Conservation (phyloP, 2,888 invertebrate genomes). For the Lycophotia porphyrea region DNA sequence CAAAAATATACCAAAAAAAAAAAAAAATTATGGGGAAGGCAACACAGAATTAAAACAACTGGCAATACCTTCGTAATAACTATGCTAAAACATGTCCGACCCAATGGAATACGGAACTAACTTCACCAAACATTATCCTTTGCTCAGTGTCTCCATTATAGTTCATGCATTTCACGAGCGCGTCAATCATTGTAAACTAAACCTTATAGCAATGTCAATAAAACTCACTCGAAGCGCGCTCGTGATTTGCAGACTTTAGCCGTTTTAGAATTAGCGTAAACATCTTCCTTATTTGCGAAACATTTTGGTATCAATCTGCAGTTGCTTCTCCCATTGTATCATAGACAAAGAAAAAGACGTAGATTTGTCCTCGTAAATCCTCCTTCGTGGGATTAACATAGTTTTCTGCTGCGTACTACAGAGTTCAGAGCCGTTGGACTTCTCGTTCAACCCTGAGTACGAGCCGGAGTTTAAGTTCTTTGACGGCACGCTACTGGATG, state of each 20-base stretch:
- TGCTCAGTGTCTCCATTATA: slow-evolving; percentile 37
- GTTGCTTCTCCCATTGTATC: slow-evolving; percentile 55
- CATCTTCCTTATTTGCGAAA: slow-evolving; percentile 50
- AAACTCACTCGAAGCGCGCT: slow-evolving; percentile 11
- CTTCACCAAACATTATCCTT: slow-evolving; percentile 37
- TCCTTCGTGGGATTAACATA: slow-evolving; percentile 28
- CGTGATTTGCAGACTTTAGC: slow-evolving; percentile 25
- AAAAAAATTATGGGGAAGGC: slow-evolving; percentile 48
- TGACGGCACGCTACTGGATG: slow-evolving; percentile 95
- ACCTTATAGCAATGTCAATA: slow-evolving; percentile 32
- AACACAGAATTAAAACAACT: slow-evolving; percentile 42
- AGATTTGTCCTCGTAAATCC: slow-evolving; percentile 57
- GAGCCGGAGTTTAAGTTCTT: slow-evolving; percentile 98
- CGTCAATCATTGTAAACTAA: slow-evolving; percentile 36
- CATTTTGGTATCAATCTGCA: slow-evolving; percentile 44
- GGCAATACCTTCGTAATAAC: slow-evolving; percentile 37
- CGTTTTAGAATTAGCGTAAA: slow-evolving; percentile 46
- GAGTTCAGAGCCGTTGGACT: slow-evolving; percentile 95
- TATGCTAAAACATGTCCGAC: slow-evolving; percentile 30
- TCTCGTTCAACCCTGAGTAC: slow-evolving; percentile 97
- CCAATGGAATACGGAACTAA: slow-evolving; percentile 17
- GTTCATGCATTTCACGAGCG: slow-evolving; percentile 33
- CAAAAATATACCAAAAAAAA: too few species aligned
- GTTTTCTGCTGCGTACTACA: slow-evolving; percentile 77
- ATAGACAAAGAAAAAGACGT: slow-evolving; percentile 42